Percentiles rank a stretch among this genome's conserved stretches.
phyloP scores from a whole-genome alignment of 2,797 vertebrate species.

The Tragelaphus oryx region DNA sequence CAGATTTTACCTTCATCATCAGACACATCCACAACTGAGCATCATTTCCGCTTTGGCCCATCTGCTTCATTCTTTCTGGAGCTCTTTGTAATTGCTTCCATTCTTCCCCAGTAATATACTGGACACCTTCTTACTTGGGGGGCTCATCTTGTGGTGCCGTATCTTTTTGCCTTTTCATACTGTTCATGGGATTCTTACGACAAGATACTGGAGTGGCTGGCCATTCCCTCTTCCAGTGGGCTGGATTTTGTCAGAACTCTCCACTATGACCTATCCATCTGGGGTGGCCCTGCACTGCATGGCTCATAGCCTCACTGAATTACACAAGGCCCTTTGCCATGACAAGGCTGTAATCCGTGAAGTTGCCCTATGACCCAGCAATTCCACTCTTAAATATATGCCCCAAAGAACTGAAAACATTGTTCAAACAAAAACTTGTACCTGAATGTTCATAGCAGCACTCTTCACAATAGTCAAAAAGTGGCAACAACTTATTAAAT shows the following conservation, averaged over 20 bases:
- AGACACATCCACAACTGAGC: background rate
- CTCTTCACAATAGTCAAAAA: background rate
- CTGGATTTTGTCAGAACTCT: background rate
- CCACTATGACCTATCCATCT: background rate
- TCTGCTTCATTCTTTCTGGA: background rate
- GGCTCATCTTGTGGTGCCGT: background rate
- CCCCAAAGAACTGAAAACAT: background rate
- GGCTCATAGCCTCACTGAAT: background rate
- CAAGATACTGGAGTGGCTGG: background rate
- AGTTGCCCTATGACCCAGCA: background rate
- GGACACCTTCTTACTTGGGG: background rate
- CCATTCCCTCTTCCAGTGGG: background rate
- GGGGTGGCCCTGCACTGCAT: background rate
- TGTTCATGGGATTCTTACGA: background rate
- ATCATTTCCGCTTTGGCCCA: background rate
- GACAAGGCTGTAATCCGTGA: background rate
- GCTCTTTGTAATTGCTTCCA: background rate
- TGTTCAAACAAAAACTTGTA: background rate
- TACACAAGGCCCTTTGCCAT: background rate
- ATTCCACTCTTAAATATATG: background rate
- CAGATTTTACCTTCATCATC: background rate
- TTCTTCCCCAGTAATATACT: background rate
- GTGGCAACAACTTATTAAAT: background rate
- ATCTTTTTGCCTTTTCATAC: background rate
- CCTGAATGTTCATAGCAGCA: background rate